These are phyloP conservation scores for Formica exsecta DNA, from an alignment of 1,140 invertebrate species.

Conservation along the genomic window DNA sequence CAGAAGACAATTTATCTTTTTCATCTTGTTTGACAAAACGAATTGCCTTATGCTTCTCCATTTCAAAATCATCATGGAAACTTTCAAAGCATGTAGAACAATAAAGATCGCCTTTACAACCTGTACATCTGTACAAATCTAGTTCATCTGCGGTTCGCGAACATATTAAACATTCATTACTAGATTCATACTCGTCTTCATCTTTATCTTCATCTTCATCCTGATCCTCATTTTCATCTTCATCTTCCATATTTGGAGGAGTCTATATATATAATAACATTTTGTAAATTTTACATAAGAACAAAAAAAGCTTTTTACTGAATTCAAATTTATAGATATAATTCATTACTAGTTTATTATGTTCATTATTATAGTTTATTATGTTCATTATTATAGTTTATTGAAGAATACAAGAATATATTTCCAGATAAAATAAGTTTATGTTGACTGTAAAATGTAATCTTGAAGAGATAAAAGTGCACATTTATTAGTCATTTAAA, in stretches of 20 bases:
- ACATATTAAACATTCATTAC: conserved; percentile 79
- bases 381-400: neutral
- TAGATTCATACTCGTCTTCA: conserved; percentile 64
- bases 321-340: neutral
- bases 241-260: conserved; percentile 7
- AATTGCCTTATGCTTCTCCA: conserved; percentile 76
- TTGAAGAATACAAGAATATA: neutral
- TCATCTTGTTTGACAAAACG: conserved; percentile 15
- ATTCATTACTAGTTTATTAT: conserved; percentile 1
- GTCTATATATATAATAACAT: neutral
- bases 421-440: neutral
- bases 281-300: neutral
- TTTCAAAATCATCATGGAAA: conserved; percentile 81
- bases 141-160: conserved; percentile 73
- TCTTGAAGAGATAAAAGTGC: neutral
- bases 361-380: too few species aligned
- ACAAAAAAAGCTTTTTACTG: conserved; percentile 5
- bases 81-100: conserved; percentile 81
- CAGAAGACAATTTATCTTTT: neutral
- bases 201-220: neutral
- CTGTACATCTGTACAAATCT: conserved; percentile 74
- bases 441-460: neutral
- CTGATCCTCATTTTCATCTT: neutral
- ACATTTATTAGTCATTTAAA: neutral
- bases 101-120: conserved; percentile 80